Evolutionary conservation across 2,797 vertebrate genomes (phyloP).

Genomic region (Ispidina picta): DNA sequence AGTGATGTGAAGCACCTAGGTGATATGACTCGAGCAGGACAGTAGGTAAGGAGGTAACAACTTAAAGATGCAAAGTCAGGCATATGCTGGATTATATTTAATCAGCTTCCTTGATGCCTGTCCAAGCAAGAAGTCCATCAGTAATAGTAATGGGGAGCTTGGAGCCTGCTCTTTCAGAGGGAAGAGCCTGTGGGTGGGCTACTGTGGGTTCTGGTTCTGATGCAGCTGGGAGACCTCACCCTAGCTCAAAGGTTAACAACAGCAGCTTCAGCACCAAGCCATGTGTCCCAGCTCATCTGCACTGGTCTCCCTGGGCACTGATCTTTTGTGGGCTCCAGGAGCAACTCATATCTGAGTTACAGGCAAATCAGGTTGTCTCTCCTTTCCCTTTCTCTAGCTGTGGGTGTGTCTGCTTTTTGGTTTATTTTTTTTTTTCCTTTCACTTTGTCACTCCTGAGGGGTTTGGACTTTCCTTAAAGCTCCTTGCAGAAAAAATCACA

Average conservation of each 20-base stretch:
- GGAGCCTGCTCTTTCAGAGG: neutral
- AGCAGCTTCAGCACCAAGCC: neutral
- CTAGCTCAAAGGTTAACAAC: neutral
- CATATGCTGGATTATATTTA: neutral
- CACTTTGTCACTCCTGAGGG: neutral
- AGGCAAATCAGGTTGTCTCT: neutral
- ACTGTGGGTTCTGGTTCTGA: neutral
- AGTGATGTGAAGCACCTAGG: neutral
- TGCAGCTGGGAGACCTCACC: neutral
- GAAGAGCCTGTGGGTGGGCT: neutral
- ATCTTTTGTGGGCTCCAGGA: neutral
- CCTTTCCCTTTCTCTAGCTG: neutral
- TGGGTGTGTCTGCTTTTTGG: rapidly evolving
- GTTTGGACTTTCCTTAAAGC: neutral
- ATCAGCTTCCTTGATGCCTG: neutral
- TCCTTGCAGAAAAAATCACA: neutral
- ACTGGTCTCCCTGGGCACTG: neutral
- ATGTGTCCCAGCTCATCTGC: neutral
- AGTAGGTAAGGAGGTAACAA: neutral
- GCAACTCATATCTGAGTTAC: neutral
- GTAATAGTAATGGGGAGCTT: neutral
- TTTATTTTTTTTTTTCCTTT: neutral
- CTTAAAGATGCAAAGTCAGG: neutral
- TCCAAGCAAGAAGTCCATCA: neutral
- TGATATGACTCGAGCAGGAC: neutral